phyloP scores from a whole-genome alignment of 2,797 vertebrate genomes.

The Microcaecilia unicolor region DNA sequence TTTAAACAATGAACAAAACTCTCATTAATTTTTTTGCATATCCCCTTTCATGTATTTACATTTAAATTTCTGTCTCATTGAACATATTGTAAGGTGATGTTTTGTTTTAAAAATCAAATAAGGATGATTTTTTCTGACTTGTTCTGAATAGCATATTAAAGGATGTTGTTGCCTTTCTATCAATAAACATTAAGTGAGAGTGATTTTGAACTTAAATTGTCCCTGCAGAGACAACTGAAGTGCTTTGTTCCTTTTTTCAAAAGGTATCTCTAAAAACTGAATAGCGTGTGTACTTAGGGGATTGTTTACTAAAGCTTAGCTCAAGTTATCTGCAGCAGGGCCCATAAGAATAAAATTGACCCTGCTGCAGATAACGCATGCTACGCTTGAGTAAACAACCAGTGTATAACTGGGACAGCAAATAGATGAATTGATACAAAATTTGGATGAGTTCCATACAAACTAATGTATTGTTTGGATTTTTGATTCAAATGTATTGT shows the following conservation, averaged over 20 bases:
- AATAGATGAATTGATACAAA: neutral
- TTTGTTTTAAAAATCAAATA: too few species aligned
- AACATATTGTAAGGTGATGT: neutral
- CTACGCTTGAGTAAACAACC: too few species aligned
- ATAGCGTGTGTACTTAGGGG: too few species aligned
- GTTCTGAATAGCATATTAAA: neutral
- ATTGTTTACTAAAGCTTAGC: too few species aligned
- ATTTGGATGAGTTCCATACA: too few species aligned
- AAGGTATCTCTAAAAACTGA: conserved; percentile 2
- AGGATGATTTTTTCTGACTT: too few species aligned
- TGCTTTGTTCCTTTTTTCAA: conserved; percentile 2
- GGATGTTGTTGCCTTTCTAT: neutral
- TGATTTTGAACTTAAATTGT: too few species aligned
- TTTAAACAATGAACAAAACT: neutral
- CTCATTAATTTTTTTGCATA: conserved; percentile 2
- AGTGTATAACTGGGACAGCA: neutral
- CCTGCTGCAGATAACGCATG: too few species aligned
- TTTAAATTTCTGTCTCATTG: neutral
- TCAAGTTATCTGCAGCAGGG: too few species aligned
- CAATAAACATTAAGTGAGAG: conserved; percentile 1
- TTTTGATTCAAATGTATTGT: too few species aligned
- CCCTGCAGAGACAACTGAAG: neutral
- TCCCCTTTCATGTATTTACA: neutral
- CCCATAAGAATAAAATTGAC: too few species aligned
- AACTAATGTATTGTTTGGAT: too few species aligned